Evolutionary conservation across 2,888 invertebrate genomes (phyloP).

Genomic region (Scotopteryx bipunctaria): DNA sequence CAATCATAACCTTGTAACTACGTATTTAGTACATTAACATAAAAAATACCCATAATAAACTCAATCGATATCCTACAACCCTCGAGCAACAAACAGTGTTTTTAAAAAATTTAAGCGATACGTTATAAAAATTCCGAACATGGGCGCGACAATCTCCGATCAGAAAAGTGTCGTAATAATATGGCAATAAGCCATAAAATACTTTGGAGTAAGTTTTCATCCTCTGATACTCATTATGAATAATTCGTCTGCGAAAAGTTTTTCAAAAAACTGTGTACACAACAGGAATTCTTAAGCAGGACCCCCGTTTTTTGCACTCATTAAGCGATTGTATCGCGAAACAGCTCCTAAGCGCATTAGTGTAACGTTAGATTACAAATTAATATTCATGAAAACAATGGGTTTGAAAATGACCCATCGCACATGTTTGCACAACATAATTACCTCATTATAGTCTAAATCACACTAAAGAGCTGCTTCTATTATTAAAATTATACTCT

Average conservation of each 20-base stretch:
- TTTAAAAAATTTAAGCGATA: constrained; percentile 58
- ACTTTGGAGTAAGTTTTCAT: constrained; percentile 52
- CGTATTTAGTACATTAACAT: constrained; percentile 72
- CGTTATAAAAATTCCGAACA: constrained; percentile 69
- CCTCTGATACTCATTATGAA: constrained; percentile 69
- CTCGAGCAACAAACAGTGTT: constrained; percentile 67
- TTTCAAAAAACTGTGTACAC: constrained; percentile 73
- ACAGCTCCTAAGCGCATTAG: constrained; percentile 44
- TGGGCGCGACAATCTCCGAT: constrained; percentile 59
- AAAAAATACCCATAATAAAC: constrained; percentile 74
- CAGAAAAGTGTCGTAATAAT: constrained; percentile 67
- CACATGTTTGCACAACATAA: too few species aligned
- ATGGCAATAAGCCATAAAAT: constrained; percentile 68
- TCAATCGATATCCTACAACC: constrained; percentile 68
- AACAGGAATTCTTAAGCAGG: constrained; percentile 70
- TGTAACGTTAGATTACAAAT: constrained; percentile 46
- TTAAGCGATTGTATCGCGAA: constrained; percentile 52
- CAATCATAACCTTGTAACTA: constrained; percentile 49
- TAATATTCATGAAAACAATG: constrained; percentile 33
- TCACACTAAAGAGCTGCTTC: too few species aligned
- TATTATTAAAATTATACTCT: too few species aligned
- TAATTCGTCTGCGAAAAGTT: constrained; percentile 71
- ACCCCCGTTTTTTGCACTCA: constrained; percentile 55
- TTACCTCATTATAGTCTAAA: too few species aligned
- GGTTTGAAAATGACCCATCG: too few species aligned